These are phyloP conservation scores for Germaria angustata DNA, from an alignment of 2,888 invertebrate genomes.

Conservation along the genomic window DNA sequence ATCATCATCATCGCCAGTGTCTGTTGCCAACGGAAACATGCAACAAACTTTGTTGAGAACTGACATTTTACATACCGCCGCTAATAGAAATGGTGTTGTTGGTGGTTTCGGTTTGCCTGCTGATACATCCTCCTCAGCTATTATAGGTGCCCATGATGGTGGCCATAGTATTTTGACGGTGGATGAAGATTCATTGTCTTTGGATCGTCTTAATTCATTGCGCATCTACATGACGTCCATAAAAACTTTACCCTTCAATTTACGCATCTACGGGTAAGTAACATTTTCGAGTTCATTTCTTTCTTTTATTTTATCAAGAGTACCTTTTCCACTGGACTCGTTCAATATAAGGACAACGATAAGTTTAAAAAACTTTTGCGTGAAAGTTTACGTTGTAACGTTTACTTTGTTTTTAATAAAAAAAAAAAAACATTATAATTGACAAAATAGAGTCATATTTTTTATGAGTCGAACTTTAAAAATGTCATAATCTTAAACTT, in stretches of 20 bases:
- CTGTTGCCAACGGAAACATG: conserved; percentile 32
- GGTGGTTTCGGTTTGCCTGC: conserved; percentile 19
- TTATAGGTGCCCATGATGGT: conserved; percentile 58
- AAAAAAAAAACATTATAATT: neutral
- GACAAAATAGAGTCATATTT: neutral
- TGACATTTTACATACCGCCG: conserved; percentile 34
- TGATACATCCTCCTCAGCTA: conserved; percentile 21
- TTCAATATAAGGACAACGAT: neutral
- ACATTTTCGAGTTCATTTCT: neutral
- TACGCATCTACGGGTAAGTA: conserved; percentile 80
- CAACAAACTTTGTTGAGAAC: conserved; percentile 62
- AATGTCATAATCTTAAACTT: too few species aligned
- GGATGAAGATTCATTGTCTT: conserved; percentile 78
- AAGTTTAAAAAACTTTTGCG: neutral
- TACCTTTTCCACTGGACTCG: neutral
- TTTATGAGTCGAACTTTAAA: neutral
- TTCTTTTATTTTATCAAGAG: neutral
- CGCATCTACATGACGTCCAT: conserved; percentile 80
- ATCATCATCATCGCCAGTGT: conserved; percentile 10
- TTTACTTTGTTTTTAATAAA: neutral
- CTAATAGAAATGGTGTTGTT: conserved; percentile 7
- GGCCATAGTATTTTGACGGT: conserved; percentile 74
- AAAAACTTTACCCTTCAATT: conserved; percentile 79
- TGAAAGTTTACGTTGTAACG: neutral
- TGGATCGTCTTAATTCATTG: conserved; percentile 79